Conservation (phyloP, 2,797 vertebrate species). For the Numenius phaeopus region DNA sequence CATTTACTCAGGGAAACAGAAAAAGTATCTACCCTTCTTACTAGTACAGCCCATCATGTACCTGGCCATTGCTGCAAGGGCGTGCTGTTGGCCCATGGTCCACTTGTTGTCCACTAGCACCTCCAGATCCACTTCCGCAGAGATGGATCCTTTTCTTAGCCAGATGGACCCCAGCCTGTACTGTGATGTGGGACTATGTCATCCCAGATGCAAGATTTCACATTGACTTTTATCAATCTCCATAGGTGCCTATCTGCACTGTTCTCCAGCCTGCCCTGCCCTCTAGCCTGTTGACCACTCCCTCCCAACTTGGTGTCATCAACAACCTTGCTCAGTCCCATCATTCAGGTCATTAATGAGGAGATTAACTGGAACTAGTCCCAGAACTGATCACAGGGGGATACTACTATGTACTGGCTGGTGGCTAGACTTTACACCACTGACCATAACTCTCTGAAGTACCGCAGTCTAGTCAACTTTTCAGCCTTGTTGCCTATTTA, state of each 20-base stretch:
- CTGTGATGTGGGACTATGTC: rapidly evolving
- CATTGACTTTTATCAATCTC: rapidly evolving
- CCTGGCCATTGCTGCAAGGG: background rate
- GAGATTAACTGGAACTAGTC: background rate
- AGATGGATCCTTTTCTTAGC: background rate
- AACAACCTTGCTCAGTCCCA: background rate
- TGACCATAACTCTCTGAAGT: background rate
- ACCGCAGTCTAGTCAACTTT: background rate
- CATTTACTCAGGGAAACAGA: background rate
- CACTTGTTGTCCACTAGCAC: background rate
- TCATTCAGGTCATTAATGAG: background rate
- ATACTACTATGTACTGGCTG: background rate
- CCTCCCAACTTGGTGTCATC: too few species aligned
- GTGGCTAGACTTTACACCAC: background rate
- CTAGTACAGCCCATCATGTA: background rate
- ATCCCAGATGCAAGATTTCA: background rate
- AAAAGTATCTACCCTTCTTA: background rate
- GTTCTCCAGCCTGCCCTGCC: background rate
- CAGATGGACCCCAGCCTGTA: background rate
- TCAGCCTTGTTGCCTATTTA: background rate
- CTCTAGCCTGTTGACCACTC: background rate
- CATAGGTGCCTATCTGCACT: background rate
- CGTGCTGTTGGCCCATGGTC: background rate
- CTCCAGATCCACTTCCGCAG: background rate
- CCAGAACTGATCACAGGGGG: background rate